Percentiles rank a stretch among this genome's conserved stretches.
Conservation (phyloP, 2,113 vertebrate genomes). For the Larimichthys crocea region DNA sequence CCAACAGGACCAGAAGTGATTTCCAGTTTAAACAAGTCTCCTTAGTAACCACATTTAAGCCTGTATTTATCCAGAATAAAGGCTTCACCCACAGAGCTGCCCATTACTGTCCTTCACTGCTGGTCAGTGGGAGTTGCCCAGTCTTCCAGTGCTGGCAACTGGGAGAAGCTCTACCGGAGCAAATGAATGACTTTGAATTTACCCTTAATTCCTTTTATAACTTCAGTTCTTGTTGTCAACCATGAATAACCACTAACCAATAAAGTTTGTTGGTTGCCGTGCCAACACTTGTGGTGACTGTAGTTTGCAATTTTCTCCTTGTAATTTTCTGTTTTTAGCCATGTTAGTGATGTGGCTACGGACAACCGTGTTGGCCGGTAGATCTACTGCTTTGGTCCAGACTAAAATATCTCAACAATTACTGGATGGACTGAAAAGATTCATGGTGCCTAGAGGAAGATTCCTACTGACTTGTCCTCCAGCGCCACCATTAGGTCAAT, state of each 20-base stretch:
- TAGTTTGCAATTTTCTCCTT: not conserved
- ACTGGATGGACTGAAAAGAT: not conserved
- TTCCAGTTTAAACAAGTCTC: not conserved
- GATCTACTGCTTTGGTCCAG: not conserved
- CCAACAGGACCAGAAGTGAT: not conserved
- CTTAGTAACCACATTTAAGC: not conserved
- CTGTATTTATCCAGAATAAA: not conserved
- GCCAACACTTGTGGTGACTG: not conserved
- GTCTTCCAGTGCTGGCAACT: not conserved
- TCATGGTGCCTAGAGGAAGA: not conserved
- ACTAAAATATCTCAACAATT: not conserved
- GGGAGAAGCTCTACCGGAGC: not conserved
- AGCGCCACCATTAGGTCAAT: not conserved
- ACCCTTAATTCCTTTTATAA: not conserved
- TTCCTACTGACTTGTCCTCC: not conserved
- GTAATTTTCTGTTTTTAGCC: conserved; percentile 2
- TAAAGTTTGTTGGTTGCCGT: not conserved
- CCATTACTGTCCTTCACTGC: not conserved
- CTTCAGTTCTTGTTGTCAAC: conserved; percentile 5
- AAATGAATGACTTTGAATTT: conserved; percentile 3
- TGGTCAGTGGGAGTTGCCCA: conserved; percentile 13
- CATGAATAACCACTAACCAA: not conserved
- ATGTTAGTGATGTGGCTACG: not conserved
- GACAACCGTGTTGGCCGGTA: not conserved
- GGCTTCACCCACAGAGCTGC: not conserved